Conservation (phyloP, 1,140 invertebrate genomes). For the Acromyrmex charruanus region DNA sequence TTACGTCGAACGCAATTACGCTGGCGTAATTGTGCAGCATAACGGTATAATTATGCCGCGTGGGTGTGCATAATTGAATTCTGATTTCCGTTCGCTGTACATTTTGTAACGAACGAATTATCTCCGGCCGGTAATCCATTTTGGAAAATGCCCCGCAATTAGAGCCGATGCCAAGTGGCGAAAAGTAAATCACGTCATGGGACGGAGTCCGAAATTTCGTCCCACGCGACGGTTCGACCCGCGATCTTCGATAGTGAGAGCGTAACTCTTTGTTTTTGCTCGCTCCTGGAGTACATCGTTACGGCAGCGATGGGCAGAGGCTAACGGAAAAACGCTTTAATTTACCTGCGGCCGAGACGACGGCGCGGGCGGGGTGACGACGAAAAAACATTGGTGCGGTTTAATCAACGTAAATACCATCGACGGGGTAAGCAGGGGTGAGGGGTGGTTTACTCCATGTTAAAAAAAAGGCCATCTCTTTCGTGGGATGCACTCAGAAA, state of each 20-base stretch:
- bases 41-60: conserved; percentile 38
- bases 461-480: conserved; percentile 32
- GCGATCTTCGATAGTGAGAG: conserved; percentile 30
- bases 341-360: conserved; percentile 51
- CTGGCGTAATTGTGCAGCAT: conserved; percentile 41
- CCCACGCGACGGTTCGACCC: conserved; percentile 8
- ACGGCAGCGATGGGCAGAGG: conserved; percentile 5
- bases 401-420: conserved; percentile 68
- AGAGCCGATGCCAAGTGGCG: conserved; percentile 45
- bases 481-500: conserved; percentile 28
- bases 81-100: conserved; percentile 55
- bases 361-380: background rate
- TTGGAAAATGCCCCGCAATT: conserved; percentile 47
- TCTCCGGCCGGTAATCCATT: conserved; percentile 33
- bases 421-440: background rate
- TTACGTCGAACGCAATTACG: conserved; percentile 50
- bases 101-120: conserved; percentile 48
- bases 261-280: conserved; percentile 47
- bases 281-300: conserved; percentile 43
- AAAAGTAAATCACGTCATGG: conserved; percentile 50
- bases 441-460: background rate
- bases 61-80: conserved; percentile 57
- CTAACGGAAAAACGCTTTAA: conserved; percentile 63
- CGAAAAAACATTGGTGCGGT: conserved; percentile 58
- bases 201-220: conserved; percentile 22